Percentiles rank a stretch among this genome's conserved stretches.
Conservation (phyloP, 2,113 vertebrate species). For the Aepyceros melampus region DNA sequence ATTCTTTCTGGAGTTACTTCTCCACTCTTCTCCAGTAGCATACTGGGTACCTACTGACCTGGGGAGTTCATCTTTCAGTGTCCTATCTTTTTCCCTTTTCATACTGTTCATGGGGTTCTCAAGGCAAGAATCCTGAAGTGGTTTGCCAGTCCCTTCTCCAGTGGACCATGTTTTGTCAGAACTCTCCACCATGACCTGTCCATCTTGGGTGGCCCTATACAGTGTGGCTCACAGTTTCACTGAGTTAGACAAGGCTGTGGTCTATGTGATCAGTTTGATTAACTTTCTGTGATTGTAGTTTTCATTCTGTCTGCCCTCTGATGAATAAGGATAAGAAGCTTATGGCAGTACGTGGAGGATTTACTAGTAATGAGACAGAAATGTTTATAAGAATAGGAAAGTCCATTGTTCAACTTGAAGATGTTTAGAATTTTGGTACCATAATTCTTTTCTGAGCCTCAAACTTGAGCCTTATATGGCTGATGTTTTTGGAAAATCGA, state of each 20-base stretch:
- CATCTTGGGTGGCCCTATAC: background rate
- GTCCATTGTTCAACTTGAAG: background rate
- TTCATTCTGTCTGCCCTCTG: background rate
- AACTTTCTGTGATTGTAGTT: background rate
- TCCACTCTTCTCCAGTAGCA: background rate
- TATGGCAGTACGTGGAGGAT: background rate
- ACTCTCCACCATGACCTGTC: background rate
- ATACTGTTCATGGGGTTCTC: background rate
- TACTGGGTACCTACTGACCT: background rate
- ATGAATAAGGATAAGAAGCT: background rate
- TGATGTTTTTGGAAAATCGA: background rate
- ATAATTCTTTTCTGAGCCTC: background rate
- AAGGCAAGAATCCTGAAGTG: background rate
- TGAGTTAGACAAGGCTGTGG: background rate
- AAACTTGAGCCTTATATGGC: background rate
- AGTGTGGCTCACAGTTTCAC: background rate
- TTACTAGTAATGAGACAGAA: background rate
- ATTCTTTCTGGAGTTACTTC: background rate
- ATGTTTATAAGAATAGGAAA: background rate
- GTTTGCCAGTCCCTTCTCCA: background rate
- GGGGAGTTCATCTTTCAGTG: background rate
- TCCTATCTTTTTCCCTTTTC: background rate
- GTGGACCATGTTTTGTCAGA: background rate
- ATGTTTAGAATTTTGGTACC: background rate
- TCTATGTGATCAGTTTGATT: background rate